Evolutionary conservation across 2,888 invertebrate species (phyloP).

Genomic region (Argyresthia albistria): DNA sequence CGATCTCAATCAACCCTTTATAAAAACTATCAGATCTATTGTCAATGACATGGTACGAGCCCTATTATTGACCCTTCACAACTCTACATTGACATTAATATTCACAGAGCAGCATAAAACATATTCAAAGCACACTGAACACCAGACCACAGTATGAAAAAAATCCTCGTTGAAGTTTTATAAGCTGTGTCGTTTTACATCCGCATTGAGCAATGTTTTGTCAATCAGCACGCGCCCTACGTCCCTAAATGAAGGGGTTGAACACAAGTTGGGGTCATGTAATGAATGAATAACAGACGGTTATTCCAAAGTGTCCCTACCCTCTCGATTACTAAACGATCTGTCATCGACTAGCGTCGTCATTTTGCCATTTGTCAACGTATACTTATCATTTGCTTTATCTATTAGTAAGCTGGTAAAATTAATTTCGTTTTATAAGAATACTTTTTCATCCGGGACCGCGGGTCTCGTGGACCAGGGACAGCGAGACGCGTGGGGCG

Average conservation of each 20-base stretch:
- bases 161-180: background rate
- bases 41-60: background rate
- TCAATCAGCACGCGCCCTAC: constrained; percentile 46
- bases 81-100: background rate
- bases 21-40: background rate
- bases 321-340: constrained; percentile 45
- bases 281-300: constrained; percentile 19
- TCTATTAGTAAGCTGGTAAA: background rate
- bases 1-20: constrained; percentile 1
- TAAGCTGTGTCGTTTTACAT: background rate
- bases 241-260: constrained; percentile 43
- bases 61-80: constrained; percentile 1
- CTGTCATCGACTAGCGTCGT: constrained; percentile 24
- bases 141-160: background rate
- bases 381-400: background rate
- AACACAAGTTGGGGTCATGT: constrained; percentile 36
- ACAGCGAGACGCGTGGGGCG: constrained; percentile 52
- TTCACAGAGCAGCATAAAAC: background rate
- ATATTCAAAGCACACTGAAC: background rate
- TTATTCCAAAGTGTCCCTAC: constrained; percentile 13
- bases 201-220: constrained; percentile 11
- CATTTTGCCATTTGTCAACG: constrained; percentile 3
- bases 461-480: constrained; percentile 43
- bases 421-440: no score
- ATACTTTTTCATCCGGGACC: constrained; percentile 15